Conservation (phyloP, 2,113 vertebrate species). For the Lathamus discolor region DNA sequence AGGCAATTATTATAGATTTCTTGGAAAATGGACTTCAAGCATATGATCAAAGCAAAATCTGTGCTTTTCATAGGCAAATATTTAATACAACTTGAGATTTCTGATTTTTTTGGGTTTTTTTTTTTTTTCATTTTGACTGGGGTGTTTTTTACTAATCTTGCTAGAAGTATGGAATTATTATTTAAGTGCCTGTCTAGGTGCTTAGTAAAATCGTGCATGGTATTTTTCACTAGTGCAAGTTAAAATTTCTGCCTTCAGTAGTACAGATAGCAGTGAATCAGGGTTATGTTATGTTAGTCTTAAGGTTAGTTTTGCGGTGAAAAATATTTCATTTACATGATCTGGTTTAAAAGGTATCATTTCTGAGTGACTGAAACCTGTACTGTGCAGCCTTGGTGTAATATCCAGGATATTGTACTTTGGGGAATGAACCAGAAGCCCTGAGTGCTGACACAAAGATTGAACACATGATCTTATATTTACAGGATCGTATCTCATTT, state of each 20-base stretch:
- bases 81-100: slow-evolving; percentile 6
- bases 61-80: slow-evolving; percentile 22
- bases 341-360: slow-evolving; percentile 30
- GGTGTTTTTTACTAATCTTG: neutral
- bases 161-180: neutral
- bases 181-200: neutral
- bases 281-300: neutral
- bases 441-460: neutral
- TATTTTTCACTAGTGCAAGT: neutral
- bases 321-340: slow-evolving; percentile 58
- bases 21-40: slow-evolving; percentile 34
- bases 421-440: slow-evolving; percentile 32
- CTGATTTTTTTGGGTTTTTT: neutral
- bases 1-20: slow-evolving; percentile 14
- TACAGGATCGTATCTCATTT: slow-evolving; percentile 33
- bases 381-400: neutral
- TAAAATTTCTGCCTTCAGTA: neutral
- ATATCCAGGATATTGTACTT: slow-evolving; percentile 23
- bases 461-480: slow-evolving; percentile 4
- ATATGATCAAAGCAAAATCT: slow-evolving; percentile 11
- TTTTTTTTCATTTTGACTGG: neutral
- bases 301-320: neutral
- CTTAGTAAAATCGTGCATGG: neutral
- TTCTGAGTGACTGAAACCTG: slow-evolving; percentile 44
- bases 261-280: neutral